Base-by-base conservation (phyloP, 2,113 vertebrate genomes). In the Halcyon malimbica region DNA sequence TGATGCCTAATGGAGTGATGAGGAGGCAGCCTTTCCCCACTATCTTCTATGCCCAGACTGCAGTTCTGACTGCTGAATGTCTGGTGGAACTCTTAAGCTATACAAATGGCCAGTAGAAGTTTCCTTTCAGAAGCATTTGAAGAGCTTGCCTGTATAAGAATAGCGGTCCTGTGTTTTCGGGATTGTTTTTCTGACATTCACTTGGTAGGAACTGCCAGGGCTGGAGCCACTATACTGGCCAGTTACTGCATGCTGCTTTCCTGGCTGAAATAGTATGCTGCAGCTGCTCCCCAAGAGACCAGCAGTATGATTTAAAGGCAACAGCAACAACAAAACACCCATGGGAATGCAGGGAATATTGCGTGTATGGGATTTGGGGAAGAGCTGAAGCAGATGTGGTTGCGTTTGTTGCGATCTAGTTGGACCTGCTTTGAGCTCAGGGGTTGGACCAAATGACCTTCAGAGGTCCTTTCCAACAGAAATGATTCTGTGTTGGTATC, bases 231-330 rank as follows among this genome's bases (percentile, higher is more conserved):
- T 64, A 33, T 59, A 56, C 77, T 64, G 79, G 93, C 64, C 85
- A 67, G 64, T 89, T 82, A 74, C 2, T 69, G 76, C 83, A 78
- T 39, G 10, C 60, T 60, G 89, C 89, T 91, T 84, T 96, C 39
- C 77, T 93, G 87, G 62, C 84, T 79, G 87, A 76, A 94, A 79
- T 71, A 44, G 48, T 76, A 85, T 76, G 82, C 91, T 95, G 95
- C 94, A 96, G 91, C 94, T 97, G 94, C 90, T 93, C 81, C 91
- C 91, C 48, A 6, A 21, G 96, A 82, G 94, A 73, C 77, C 44
- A 33, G 74, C 70, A 82, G 53, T 16, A 73, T 87, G 89, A 89
- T 96, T 95, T 95, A 93, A 96, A 95, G 93, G 57, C 81, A 96
- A 46, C 77, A 83, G 71, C 82, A 94, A 41, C 64, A 87, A 44